A percentile compares a stretch with the other conserved stretches of the same genome.
These are phyloP conservation scores for Vultur gryphus DNA, from an alignment of 2,797 vertebrate genomes.

Conservation along the genomic window DNA sequence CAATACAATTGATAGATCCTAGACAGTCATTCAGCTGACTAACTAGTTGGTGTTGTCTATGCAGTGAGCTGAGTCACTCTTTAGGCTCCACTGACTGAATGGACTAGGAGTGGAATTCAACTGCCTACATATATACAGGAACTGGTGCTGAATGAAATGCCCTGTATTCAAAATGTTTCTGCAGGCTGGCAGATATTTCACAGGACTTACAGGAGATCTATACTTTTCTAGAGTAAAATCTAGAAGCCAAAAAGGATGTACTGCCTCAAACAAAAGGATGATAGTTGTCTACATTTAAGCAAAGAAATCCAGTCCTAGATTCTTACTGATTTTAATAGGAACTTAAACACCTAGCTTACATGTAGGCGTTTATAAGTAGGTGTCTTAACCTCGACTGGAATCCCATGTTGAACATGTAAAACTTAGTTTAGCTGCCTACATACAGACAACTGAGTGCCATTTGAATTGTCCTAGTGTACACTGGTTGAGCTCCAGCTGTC, in stretches of 20 bases:
- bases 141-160: not conserved
- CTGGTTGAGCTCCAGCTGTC: not conserved
- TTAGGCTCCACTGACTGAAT: not conserved
- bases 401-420: not conserved
- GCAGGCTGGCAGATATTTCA: not conserved
- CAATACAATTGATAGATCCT: not conserved
- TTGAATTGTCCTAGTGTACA: not conserved
- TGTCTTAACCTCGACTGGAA: not conserved
- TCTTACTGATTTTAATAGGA: not conserved
- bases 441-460: not conserved
- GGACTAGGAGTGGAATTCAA: not conserved
- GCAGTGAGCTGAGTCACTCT: not conserved
- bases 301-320: not conserved
- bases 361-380: not conserved
- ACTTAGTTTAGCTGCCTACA: not conserved
- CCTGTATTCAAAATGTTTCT: not conserved
- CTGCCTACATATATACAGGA: not conserved
- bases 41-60: not conserved
- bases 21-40: not conserved
- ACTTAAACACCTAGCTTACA: not conserved
- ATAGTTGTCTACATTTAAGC: not conserved
- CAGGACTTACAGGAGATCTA: not conserved
- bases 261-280: not conserved
- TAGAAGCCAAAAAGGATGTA: not conserved
- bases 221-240: not conserved